These are phyloP conservation scores for Drosophila neotestacea DNA, from an alignment of 2,888 invertebrate genomes.

Conservation along the genomic window DNA sequence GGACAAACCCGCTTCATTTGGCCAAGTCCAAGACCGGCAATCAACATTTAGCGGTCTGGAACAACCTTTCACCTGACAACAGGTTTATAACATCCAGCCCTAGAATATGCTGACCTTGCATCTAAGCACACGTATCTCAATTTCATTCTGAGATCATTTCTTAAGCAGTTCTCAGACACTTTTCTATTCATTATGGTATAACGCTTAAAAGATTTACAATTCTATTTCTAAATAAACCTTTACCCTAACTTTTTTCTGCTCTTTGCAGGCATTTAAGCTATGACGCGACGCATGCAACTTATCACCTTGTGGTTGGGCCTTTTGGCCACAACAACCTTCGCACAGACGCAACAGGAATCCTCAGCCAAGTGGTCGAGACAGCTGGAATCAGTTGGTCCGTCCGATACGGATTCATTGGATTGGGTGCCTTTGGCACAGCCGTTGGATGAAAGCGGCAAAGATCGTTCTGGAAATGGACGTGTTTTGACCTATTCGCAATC, in stretches of 20 bases:
- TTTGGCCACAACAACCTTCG: constrained; percentile 51
- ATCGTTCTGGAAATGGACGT: constrained; percentile 83
- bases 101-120: constrained; percentile 41
- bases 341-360: constrained; percentile 62
- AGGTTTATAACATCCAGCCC: constrained; percentile 25
- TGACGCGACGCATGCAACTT: constrained; percentile 76
- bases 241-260: background rate
- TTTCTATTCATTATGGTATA: too few species aligned
- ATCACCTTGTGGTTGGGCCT: constrained; percentile 69
- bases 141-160: background rate
- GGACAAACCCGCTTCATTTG: constrained; percentile 40
- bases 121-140: constrained; percentile 16
- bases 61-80: constrained; percentile 59
- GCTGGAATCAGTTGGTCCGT: constrained; percentile 73
- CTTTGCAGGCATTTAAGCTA: constrained; percentile 74
- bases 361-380: constrained; percentile 84
- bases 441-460: constrained; percentile 79
- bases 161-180: background rate
- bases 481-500: constrained; percentile 84
- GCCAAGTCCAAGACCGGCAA: constrained; percentile 48
- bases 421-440: constrained; percentile 87
- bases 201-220: too few species aligned
- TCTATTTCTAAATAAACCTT: too few species aligned
- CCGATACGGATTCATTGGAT: constrained; percentile 83
- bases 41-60: constrained; percentile 27